These are phyloP conservation scores for Stomorhina lunata DNA, from an alignment of 2,888 invertebrate genomes.

Conservation along the genomic window DNA sequence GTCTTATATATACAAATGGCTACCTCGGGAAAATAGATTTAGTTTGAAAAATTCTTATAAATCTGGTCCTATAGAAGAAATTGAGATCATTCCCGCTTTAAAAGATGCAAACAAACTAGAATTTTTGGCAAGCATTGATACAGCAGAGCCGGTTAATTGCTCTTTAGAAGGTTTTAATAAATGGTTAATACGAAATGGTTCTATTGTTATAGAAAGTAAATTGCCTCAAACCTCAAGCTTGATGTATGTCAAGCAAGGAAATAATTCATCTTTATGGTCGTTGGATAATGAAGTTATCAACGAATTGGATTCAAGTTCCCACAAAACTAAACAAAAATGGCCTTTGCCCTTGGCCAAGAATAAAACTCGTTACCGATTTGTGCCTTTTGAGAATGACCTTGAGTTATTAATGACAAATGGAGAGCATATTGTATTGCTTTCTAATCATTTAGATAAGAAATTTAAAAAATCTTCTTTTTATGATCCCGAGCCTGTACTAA, in stretches of 20 bases:
- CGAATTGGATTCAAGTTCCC: slow-evolving; percentile 26
- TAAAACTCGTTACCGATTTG: slow-evolving; percentile 67
- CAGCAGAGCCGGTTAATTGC: slow-evolving; percentile 69
- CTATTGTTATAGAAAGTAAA: background rate
- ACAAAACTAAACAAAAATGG: slow-evolving; percentile 17
- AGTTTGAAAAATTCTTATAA: slow-evolving; percentile 72
- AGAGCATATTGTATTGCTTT: slow-evolving; percentile 70
- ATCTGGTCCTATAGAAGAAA: slow-evolving; percentile 80
- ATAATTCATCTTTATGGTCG: background rate
- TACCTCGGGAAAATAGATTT: slow-evolving; percentile 71
- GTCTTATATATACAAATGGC: slow-evolving; percentile 80
- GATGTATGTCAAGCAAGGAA: background rate
- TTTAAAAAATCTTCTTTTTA: background rate
- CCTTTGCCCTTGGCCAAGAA: background rate
- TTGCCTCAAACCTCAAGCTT: background rate
- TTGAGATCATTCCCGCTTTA: slow-evolving; percentile 72
- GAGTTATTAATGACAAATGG: slow-evolving; percentile 78
- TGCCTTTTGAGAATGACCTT: slow-evolving; percentile 63
- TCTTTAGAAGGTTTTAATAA: slow-evolving; percentile 64
- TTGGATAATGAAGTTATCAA: slow-evolving; percentile 2
- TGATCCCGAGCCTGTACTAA: background rate
- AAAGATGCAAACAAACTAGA: slow-evolving; percentile 70
- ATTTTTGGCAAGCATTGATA: slow-evolving; percentile 75
- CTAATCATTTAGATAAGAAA: slow-evolving; percentile 12
- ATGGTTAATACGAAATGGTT: slow-evolving; percentile 70